Conservation (phyloP, 2,888 invertebrate genomes). For the Muschampia staudingeri region DNA sequence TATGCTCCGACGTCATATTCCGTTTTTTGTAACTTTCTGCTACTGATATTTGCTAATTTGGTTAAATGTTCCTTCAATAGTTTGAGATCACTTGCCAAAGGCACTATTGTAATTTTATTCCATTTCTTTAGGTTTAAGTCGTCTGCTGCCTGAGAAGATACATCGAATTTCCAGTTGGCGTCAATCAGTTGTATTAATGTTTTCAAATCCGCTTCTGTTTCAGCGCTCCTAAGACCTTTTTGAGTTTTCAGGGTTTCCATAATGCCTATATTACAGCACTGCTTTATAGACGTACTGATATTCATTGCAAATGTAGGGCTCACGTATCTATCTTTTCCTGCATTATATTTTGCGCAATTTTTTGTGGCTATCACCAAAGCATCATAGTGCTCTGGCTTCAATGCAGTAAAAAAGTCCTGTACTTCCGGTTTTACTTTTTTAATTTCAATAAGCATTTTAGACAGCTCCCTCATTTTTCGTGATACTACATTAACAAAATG, state of each 20-base stretch:
- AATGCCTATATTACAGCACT: conserved; percentile 71
- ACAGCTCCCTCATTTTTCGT: conserved; percentile 69
- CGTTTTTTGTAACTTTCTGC: too few species aligned
- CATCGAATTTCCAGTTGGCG: conserved; percentile 65
- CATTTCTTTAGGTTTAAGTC: conserved; percentile 68
- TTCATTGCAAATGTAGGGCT: conserved; percentile 70
- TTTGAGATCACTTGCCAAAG: conserved; percentile 68
- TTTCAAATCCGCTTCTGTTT: conserved; percentile 67
- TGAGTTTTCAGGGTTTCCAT: conserved; percentile 64
- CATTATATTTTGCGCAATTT: conserved; percentile 57
- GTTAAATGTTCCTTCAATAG: conserved; percentile 56
- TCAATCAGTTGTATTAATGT: conserved; percentile 60
- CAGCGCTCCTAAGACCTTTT: conserved; percentile 22
- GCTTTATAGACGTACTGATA: conserved; percentile 68
- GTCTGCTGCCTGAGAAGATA: conserved; percentile 48
- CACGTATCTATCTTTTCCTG: conserved; percentile 63
- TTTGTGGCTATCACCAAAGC: conserved; percentile 63
- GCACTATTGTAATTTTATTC: conserved; percentile 69
- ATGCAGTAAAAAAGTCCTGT: conserved; percentile 55
- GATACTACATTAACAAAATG: conserved; percentile 63
- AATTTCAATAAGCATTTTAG: conserved; percentile 68
- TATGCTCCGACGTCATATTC: too few species aligned
- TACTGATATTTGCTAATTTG: too few species aligned
- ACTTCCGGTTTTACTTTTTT: conserved; percentile 63
- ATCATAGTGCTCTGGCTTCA: conserved; percentile 63